Conservation (phyloP, 2,113 vertebrate species). For the Halcyon senegalensis region DNA sequence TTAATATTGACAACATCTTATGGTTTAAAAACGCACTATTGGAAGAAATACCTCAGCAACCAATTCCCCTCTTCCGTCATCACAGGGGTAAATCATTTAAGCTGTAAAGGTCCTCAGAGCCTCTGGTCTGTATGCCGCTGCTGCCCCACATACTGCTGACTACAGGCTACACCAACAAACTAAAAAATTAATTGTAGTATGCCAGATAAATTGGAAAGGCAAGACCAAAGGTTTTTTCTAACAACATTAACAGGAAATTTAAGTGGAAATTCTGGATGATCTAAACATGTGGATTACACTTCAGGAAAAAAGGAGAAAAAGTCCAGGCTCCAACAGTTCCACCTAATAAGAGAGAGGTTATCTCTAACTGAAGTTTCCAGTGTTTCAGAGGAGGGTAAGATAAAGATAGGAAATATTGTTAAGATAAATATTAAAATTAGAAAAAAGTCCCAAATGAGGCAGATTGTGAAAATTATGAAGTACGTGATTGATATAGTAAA, state of each 20-base stretch:
- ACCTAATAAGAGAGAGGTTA: not conserved
- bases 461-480: not conserved
- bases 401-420: not conserved
- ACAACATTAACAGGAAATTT: not conserved
- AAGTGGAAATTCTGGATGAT: not conserved
- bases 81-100: not conserved
- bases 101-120: not conserved
- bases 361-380: not conserved
- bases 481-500: not conserved
- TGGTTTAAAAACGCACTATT: not conserved
- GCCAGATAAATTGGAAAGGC: not conserved
- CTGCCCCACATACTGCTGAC: not conserved
- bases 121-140: not conserved
- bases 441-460: not conserved
- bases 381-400: not conserved
- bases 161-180: not conserved
- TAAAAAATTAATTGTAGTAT: not conserved
- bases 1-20: not conserved
- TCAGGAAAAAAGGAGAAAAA: not conserved
- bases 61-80: not conserved
- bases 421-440: not conserved
- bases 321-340: accelerated
- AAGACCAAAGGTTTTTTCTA: not conserved
- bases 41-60: not conserved
- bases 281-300: not conserved